Conservation (phyloP, 2,888 invertebrate species). For the Gymnoscelis rufifasciata region DNA sequence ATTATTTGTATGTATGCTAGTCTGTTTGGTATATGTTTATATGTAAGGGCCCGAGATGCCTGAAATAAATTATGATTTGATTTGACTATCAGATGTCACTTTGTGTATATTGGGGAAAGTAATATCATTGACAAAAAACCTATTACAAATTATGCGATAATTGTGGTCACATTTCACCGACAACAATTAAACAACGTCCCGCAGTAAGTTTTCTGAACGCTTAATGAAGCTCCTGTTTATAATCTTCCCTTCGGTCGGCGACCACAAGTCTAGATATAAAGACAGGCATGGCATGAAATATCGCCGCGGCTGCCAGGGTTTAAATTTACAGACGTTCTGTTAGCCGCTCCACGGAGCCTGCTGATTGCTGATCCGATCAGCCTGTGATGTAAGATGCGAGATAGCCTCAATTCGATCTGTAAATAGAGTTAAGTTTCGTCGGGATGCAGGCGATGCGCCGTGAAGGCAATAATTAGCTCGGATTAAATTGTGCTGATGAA, state of each 20-base stretch:
- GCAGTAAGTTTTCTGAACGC: no score
- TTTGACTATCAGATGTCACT: no score
- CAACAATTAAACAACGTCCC: no score
- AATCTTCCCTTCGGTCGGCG: background rate
- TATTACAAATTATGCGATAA: no score
- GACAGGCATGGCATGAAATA: constrained; percentile 22
- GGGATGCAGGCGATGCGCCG: constrained; percentile 39
- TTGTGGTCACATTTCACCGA: no score
- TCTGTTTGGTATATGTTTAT: no score
- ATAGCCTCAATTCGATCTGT: constrained; percentile 44
- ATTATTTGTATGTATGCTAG: no score
- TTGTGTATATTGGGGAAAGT: no score
- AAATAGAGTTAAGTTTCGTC: constrained; percentile 46
- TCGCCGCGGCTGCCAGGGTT: constrained; percentile 23
- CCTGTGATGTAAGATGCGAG: constrained; percentile 30
- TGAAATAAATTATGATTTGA: no score
- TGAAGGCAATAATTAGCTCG: constrained; percentile 57
- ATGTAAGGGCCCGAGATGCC: no score
- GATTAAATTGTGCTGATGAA: constrained; percentile 56
- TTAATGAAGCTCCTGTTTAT: no score
- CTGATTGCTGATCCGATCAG: constrained; percentile 46
- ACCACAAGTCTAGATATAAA: constrained; percentile 1
- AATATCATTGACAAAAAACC: no score
- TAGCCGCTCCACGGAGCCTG: constrained; percentile 40
- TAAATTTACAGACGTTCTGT: constrained; percentile 28